Conservation (phyloP, 1,140 invertebrate species). For the Carcinoscorpius rotundicauda region DNA sequence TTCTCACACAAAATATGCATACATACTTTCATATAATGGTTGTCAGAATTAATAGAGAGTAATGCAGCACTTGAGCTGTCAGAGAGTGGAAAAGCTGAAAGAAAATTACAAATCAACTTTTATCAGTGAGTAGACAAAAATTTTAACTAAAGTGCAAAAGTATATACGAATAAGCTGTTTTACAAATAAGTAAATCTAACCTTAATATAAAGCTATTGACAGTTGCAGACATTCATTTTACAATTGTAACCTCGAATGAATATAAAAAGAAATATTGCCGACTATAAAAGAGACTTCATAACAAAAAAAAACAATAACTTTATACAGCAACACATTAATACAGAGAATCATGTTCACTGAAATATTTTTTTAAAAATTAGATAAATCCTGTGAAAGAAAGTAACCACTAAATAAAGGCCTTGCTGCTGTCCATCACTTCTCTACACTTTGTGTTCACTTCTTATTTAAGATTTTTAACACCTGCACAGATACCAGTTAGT, state of each 20-base stretch:
- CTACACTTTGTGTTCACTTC: too few relatives aligned
- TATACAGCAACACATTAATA: too few relatives aligned
- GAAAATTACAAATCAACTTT: constrained; percentile 21
- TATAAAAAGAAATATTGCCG: neutral
- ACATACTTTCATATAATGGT: constrained; percentile 39
- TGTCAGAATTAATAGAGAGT: constrained; percentile 48
- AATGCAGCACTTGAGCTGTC: constrained; percentile 50
- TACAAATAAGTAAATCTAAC: too few relatives aligned
- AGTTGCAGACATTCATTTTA: neutral
- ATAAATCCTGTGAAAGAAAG: too few relatives aligned
- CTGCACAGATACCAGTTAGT: too few relatives aligned
- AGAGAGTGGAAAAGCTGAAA: constrained; percentile 51
- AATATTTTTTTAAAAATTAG: too few relatives aligned
- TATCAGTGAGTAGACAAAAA: constrained; percentile 11
- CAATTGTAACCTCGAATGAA: neutral
- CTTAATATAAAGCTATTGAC: neutral
- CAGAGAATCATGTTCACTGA: too few relatives aligned
- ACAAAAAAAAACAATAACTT: too few relatives aligned
- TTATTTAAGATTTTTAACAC: too few relatives aligned
- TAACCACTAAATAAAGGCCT: too few relatives aligned
- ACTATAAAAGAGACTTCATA: too few relatives aligned
- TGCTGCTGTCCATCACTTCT: too few relatives aligned
- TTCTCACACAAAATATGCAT: neutral
- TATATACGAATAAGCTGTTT: neutral
- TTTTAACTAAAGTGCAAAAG: constrained; percentile 1